Percentiles rank a stretch among this genome's conserved stretches.
phyloP scores from a whole-genome alignment of 2,888 invertebrate genomes.

The Orchesella flavescens region DNA sequence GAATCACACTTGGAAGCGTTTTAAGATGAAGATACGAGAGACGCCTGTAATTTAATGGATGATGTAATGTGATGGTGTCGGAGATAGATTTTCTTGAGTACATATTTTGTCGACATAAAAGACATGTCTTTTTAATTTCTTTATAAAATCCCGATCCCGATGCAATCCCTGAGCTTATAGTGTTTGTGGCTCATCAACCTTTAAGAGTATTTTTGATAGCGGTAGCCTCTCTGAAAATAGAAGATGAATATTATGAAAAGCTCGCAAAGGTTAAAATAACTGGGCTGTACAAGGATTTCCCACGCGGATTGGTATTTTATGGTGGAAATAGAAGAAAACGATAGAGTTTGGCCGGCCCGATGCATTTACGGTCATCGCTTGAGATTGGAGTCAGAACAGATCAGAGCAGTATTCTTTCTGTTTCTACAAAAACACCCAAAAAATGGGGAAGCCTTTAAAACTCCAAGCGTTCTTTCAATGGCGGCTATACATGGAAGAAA shows the following conservation, averaged over 20 bases:
- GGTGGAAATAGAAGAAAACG: no score
- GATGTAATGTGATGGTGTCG: background rate
- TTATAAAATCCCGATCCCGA: conserved; percentile 30
- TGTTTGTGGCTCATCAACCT: conserved; percentile 45
- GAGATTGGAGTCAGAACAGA: no score
- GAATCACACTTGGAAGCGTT: no score
- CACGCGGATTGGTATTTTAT: conserved; percentile 52
- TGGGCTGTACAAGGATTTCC: conserved; percentile 32
- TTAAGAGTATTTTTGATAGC: conserved; percentile 21
- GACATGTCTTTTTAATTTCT: conserved; percentile 45
- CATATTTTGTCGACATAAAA: no score
- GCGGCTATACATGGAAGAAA: no score
- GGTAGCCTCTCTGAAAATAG: conserved; percentile 19
- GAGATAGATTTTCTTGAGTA: no score
- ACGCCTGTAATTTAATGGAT: background rate
- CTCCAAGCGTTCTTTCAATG: no score
- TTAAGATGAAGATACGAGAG: background rate
- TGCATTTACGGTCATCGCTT: no score
- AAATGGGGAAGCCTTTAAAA: no score
- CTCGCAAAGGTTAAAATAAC: conserved; percentile 37
- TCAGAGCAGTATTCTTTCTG: no score
- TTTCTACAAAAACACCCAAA: no score
- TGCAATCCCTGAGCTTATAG: conserved; percentile 33
- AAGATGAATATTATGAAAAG: conserved; percentile 16
- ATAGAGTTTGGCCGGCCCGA: no score